Percentiles rank a stretch among this genome's conserved stretches.
These are phyloP conservation scores for Drosophila siamana DNA, from an alignment of 2,888 invertebrate genomes.

Conservation along the genomic window DNA sequence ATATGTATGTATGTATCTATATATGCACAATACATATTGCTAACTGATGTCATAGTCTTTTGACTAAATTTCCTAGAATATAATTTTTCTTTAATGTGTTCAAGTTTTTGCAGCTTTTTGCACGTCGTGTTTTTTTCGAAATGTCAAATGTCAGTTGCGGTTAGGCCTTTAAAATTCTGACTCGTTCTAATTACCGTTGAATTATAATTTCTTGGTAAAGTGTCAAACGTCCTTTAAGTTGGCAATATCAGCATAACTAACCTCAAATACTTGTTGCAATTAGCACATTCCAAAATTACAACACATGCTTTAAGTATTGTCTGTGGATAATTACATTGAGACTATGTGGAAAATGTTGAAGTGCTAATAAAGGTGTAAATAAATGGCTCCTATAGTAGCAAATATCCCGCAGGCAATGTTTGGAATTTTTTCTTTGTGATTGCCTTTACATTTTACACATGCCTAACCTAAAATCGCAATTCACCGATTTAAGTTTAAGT, in stretches of 20 bases:
- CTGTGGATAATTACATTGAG: background rate
- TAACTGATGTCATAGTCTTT: background rate
- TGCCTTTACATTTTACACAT: background rate
- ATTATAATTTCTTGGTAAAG: slow-evolving; percentile 13
- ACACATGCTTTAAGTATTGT: background rate
- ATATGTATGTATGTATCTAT: too few species aligned
- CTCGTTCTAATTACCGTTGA: slow-evolving; percentile 8
- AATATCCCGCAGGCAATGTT: background rate
- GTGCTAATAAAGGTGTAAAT: background rate
- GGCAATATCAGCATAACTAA: background rate
- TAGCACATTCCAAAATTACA: background rate
- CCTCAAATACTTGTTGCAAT: background rate
- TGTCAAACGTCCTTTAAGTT: background rate
- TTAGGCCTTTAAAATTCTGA: slow-evolving; percentile 1
- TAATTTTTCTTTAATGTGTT: background rate
- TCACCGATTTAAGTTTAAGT: background rate
- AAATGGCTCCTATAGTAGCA: too few species aligned
- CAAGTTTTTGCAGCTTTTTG: background rate
- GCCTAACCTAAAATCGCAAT: background rate
- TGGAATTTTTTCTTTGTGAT: background rate
- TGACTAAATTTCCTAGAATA: background rate
- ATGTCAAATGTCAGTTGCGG: slow-evolving; percentile 9
- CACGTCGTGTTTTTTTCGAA: background rate
- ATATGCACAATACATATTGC: too few species aligned
- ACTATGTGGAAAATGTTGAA: background rate